Evolutionary conservation across 1,140 invertebrate species (phyloP), one percentile per base, ranked within the genome.

Genomic region (Drosophila mayri): DNA sequence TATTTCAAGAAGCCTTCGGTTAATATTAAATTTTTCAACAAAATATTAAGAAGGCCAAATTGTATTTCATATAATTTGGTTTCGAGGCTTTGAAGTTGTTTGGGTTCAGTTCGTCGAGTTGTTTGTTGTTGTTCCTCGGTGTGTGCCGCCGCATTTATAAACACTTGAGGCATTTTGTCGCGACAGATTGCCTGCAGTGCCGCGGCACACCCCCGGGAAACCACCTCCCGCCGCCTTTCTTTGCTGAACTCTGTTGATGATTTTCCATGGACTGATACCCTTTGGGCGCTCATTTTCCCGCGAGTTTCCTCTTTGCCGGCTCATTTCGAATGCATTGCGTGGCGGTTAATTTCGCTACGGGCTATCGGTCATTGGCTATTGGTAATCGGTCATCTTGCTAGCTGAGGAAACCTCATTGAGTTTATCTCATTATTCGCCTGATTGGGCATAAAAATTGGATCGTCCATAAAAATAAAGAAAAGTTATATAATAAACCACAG

Each of bases 351-450:
- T 79, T 44, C n/a, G 46, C 67, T 47, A 63, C 41, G 57, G 79
- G 68, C 79, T 76, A 71, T 76, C 57, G 76, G 60, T 46, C 70
- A 84, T 84, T 73, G 50, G 50, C 16, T 49, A 74, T 81, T 54
- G 60, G n/a, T 18, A 50, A 71, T 58, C 57, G 44, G 52, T 54
- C 52, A 54, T 37, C 22, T 30, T 44, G 18, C 35, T 55, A 3
- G 25, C 20, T 4, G 4, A 44, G 66, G 28, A 66, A 52, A 68
- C 61, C 62, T 59, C 57, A 28, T 25, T 60, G 44, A 52, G 46
- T 81, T 81, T 84, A 88, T 88, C 85, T 88, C 79, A 88, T 88
- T 88, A 84, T 78, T 67, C 81, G 84, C 76, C 73, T 77, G 85
- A 88, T 88, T 84, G 84, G 80, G 67, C 81, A 77, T 74, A 38